Percentiles rank a stretch among this genome's conserved stretches.
phyloP scores from a whole-genome alignment of 1,140 invertebrate species.

The Trichoplusia ni region DNA sequence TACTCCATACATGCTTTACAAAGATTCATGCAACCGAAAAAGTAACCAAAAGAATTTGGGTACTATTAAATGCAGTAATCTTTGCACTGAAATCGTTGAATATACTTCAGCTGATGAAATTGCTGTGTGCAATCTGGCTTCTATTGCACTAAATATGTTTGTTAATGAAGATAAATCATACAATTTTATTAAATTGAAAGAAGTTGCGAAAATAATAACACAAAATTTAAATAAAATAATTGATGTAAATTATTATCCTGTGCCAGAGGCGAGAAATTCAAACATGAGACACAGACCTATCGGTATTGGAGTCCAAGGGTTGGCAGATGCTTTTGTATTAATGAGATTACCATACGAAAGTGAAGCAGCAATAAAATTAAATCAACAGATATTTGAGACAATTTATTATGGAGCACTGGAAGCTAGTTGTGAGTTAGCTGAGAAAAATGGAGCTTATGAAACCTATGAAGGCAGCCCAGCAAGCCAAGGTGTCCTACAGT shows the following conservation, averaged over 20 bases:
- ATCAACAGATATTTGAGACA: constrained; percentile 99
- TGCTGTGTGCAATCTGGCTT: constrained; percentile 99
- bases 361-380: constrained; percentile 92
- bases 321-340: constrained; percentile 98
- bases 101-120: constrained; percentile 96
- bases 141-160: constrained; percentile 98
- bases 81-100: constrained; percentile 99
- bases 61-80: constrained; percentile 98
- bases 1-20: constrained; percentile 98
- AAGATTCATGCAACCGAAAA: constrained; percentile 98
- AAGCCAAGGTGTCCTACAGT: constrained; percentile 98
- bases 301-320: constrained; percentile 97
- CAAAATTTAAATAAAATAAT: constrained; percentile 99
- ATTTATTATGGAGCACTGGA: constrained; percentile 98
- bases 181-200: constrained; percentile 94
- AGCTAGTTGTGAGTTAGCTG: constrained; percentile 97
- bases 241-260: constrained; percentile 98
- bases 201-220: constrained; percentile 94
- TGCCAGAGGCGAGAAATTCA: constrained; percentile 93
- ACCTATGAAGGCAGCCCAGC: constrained; percentile 96
- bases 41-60: constrained; percentile 99
- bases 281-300: constrained; percentile 98
- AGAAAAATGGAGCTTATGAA: constrained; percentile 93
- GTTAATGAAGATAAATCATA: constrained; percentile 90
- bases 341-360: constrained; percentile 97